A percentile compares a stretch with the other conserved stretches of the same genome.
Evolutionary conservation across 2,113 vertebrate genomes (phyloP).

Genomic region (Microcebus jonahi): DNA sequence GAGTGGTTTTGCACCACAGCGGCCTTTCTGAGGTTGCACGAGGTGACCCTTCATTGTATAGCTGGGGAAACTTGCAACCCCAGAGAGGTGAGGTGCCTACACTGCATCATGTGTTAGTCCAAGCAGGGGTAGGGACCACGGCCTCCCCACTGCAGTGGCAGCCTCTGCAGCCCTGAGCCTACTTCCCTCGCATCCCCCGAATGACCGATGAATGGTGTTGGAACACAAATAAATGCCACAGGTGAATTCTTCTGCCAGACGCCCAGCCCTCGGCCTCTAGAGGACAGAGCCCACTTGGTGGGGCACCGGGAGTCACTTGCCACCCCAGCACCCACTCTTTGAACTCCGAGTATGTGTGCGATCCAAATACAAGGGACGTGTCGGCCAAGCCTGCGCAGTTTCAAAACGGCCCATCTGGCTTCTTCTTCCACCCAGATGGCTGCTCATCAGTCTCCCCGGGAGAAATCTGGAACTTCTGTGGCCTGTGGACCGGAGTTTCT

Average conservation of each 20-base stretch:
- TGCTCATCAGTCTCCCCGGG: rapidly evolving
- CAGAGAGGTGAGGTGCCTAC: background rate
- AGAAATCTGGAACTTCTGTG: background rate
- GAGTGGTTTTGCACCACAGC: background rate
- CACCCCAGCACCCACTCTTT: background rate
- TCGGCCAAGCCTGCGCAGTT: background rate
- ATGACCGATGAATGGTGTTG: rapidly evolving
- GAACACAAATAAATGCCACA: rapidly evolving
- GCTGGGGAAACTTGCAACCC: background rate
- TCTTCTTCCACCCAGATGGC: background rate
- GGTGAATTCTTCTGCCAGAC: too few species aligned
- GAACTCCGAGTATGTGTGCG: rapidly evolving
- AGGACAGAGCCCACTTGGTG: background rate
- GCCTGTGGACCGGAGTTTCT: background rate
- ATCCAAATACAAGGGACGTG: background rate
- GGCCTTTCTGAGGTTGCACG: rapidly evolving
- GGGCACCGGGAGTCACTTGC: rapidly evolving
- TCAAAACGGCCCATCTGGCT: background rate
- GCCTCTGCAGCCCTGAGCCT: rapidly evolving
- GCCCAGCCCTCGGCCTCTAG: background rate
- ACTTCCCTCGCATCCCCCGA: rapidly evolving
- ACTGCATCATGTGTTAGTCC: rapidly evolving
- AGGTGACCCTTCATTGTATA: background rate
- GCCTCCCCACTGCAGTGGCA: rapidly evolving
- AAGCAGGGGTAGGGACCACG: rapidly evolving